A percentile compares a stretch with the other conserved stretches of the same genome.
Conservation (phyloP, 1,140 invertebrate species). For the Babylonia areolata region DNA sequence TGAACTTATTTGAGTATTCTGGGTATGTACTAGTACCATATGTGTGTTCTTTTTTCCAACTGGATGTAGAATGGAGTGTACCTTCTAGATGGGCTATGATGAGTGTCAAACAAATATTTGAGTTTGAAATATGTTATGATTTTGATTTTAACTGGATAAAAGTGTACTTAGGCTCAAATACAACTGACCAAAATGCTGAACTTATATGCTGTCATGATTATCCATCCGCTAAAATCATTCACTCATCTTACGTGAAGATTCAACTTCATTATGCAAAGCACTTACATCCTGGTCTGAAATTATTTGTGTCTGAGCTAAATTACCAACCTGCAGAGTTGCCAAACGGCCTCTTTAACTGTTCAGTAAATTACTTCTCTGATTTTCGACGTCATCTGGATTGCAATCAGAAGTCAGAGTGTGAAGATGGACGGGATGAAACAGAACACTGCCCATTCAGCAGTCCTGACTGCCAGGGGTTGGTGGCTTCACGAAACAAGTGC, state of each 20-base stretch:
- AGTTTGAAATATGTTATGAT: not conserved
- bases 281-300: not conserved
- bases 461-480: not conserved
- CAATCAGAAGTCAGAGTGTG: not conserved
- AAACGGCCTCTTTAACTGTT: not conserved
- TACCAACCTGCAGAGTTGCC: not conserved
- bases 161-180: not conserved
- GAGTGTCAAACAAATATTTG: not conserved
- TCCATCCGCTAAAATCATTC: not conserved
- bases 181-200: not conserved
- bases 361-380: not conserved
- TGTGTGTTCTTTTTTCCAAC: not conserved
- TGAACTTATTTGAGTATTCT: not conserved
- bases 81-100: too few species aligned
- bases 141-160: not conserved
- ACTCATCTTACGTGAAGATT: not conserved
- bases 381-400: not conserved
- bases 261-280: not conserved
- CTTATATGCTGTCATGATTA: not conserved
- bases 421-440: not conserved
- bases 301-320: not conserved
- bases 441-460: slow-evolving; percentile 8
- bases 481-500: not conserved
- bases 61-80: not conserved
- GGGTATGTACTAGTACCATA: not conserved